phyloP scores from a whole-genome alignment of 2,888 invertebrate species.

The Elegia similella region DNA sequence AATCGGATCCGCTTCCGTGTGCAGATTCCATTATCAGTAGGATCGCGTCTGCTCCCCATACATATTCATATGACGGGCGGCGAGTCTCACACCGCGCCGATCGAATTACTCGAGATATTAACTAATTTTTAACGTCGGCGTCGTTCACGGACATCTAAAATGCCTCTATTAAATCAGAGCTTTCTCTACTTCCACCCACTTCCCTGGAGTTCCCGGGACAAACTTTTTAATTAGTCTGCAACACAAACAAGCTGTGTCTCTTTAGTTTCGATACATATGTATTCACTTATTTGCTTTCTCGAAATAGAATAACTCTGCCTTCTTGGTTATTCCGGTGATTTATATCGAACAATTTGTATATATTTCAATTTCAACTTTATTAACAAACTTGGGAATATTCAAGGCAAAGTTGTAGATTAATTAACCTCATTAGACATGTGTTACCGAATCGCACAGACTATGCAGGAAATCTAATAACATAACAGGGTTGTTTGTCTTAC shows the following conservation, averaged over 20 bases:
- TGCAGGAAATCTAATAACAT: slow-evolving; percentile 68
- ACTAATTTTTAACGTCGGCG: slow-evolving; percentile 32
- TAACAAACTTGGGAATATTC: slow-evolving; percentile 40
- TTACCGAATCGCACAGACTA: slow-evolving; percentile 51
- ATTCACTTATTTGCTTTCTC: slow-evolving; percentile 44
- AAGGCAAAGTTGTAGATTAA: slow-evolving; percentile 42
- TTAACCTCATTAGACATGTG: slow-evolving; percentile 49
- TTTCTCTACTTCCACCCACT: slow-evolving; percentile 61
- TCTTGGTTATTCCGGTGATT: slow-evolving; percentile 46
- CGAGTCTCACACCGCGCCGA: slow-evolving; percentile 46
- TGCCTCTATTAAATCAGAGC: slow-evolving; percentile 59
- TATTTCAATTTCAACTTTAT: slow-evolving; percentile 33
- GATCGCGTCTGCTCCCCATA: slow-evolving; percentile 66
- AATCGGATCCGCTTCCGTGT: slow-evolving; percentile 69
- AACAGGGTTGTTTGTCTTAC: slow-evolving; percentile 66
- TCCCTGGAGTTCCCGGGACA: slow-evolving; percentile 66
- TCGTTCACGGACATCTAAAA: slow-evolving; percentile 43
- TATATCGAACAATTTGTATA: slow-evolving; percentile 39
- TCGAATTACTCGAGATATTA: slow-evolving; percentile 51
- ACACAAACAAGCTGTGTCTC: slow-evolving; percentile 78
- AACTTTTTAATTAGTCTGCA: slow-evolving; percentile 81
- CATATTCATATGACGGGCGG: slow-evolving; percentile 67
- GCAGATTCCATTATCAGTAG: slow-evolving; percentile 74
- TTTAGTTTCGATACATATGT: slow-evolving; percentile 60
- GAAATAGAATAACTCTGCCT: slow-evolving; percentile 39